phyloP scores from a whole-genome alignment of 2,888 invertebrate genomes.

The Drosophila emarginata region DNA sequence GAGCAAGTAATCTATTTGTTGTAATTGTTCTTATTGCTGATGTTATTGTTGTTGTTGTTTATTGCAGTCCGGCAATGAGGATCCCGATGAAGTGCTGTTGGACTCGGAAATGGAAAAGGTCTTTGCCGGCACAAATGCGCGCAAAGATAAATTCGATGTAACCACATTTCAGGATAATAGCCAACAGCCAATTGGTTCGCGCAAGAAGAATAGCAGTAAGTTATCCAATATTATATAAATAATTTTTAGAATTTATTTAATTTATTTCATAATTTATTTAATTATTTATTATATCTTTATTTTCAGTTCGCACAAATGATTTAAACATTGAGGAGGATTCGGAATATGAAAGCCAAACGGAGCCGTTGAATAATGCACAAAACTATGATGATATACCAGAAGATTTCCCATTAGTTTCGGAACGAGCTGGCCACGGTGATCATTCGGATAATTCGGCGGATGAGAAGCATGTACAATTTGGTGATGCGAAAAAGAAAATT shows the following conservation, averaged over 20 bases:
- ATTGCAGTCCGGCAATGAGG: conserved; percentile 84
- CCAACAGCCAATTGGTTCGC: conserved; percentile 76
- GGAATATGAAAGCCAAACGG: conserved; percentile 80
- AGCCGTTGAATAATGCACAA: conserved; percentile 77
- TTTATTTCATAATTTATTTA: no score
- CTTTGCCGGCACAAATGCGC: conserved; percentile 87
- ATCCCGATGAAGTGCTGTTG: conserved; percentile 87
- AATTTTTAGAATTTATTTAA: not conserved
- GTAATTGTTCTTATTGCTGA: not conserved
- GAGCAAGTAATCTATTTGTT: conserved; percentile 25
- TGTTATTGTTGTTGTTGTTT: not conserved
- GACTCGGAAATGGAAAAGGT: conserved; percentile 95
- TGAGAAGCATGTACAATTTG: conserved; percentile 84
- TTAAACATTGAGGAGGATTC: conserved; percentile 81
- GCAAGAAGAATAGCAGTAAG: conserved; percentile 77
- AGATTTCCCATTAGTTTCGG: conserved; percentile 82
- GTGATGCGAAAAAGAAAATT: conserved; percentile 80
- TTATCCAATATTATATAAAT: not conserved
- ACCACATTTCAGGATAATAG: conserved; percentile 83
- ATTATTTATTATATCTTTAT: no score
- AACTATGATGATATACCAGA: conserved; percentile 82
- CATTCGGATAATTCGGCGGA: conserved; percentile 82
- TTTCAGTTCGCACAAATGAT: conserved; percentile 79
- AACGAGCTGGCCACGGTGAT: conserved; percentile 82
- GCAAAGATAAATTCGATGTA: conserved; percentile 85